phyloP scores from a whole-genome alignment of 2,113 vertebrate species.

The Axis porcinus region DNA sequence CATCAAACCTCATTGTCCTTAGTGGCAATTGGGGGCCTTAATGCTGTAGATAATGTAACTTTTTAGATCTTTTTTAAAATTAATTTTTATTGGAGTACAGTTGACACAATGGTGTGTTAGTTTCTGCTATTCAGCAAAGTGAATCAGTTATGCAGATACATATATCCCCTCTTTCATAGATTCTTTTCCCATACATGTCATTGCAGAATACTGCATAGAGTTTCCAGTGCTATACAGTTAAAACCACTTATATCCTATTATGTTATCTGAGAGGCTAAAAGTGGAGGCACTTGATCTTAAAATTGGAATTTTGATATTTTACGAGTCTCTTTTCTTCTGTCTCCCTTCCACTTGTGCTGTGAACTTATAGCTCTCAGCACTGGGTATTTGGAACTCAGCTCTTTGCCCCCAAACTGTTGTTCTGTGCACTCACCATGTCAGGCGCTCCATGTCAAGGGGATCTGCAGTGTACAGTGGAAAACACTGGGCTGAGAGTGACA shows the following conservation, averaged over 20 bases:
- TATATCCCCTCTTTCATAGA: not conserved
- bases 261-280: not conserved
- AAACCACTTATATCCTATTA: not conserved
- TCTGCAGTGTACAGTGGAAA: not conserved
- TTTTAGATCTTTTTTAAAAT: not conserved
- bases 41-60: not conserved
- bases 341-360: not conserved
- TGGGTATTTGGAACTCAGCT: too few species aligned
- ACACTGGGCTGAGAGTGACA: not conserved
- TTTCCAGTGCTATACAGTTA: not conserved
- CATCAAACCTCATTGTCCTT: not conserved
- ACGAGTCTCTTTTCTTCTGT: fast-evolving
- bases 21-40: not conserved
- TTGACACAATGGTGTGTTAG: not conserved
- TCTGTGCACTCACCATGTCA: not conserved
- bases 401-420: too few species aligned
- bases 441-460: not conserved
- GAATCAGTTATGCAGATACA: not conserved
- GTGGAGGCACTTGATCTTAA: not conserved
- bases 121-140: not conserved
- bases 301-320: not conserved
- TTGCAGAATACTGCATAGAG: not conserved
- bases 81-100: not conserved
- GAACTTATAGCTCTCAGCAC: not conserved
- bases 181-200: not conserved